A percentile compares a stretch with the other conserved stretches of the same genome.
These are phyloP conservation scores for Poicephalus gulielmi DNA, from an alignment of 2,113 vertebrate species.

Conservation along the genomic window DNA sequence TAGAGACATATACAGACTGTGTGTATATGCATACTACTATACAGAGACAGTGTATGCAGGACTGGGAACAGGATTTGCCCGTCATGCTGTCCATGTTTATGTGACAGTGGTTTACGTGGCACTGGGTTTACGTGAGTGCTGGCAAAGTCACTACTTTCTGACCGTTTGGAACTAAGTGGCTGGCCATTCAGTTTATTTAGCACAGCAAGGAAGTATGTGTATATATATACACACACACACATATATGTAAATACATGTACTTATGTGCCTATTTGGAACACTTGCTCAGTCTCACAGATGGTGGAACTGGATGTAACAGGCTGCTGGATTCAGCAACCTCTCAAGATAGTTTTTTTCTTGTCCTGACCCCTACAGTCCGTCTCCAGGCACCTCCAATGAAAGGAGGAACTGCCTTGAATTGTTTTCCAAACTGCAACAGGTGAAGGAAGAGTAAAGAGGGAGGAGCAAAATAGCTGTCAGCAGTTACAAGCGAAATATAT, in stretches of 20 bases:
- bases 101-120: background rate
- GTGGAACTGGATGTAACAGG: background rate
- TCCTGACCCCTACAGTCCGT: background rate
- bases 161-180: background rate
- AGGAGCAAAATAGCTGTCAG: background rate
- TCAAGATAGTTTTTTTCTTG: background rate
- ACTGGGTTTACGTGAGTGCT: background rate
- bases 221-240: fast-evolving
- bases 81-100: background rate
- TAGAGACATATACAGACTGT: background rate
- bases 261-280: background rate
- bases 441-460: background rate
- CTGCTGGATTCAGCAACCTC: background rate
- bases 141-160: background rate
- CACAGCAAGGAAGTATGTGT: background rate
- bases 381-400: background rate
- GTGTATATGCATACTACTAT: background rate
- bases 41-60: background rate
- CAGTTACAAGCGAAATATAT: background rate
- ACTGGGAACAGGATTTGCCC: background rate
- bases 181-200: background rate
- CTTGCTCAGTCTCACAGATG: background rate
- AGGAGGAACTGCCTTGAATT: background rate
- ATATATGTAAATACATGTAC: background rate
- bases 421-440: background rate